A percentile compares a stretch with the other conserved stretches of the same genome.
Evolutionary conservation across 2,113 vertebrate genomes (phyloP).

Genomic region (Oophaga pumilio): DNA sequence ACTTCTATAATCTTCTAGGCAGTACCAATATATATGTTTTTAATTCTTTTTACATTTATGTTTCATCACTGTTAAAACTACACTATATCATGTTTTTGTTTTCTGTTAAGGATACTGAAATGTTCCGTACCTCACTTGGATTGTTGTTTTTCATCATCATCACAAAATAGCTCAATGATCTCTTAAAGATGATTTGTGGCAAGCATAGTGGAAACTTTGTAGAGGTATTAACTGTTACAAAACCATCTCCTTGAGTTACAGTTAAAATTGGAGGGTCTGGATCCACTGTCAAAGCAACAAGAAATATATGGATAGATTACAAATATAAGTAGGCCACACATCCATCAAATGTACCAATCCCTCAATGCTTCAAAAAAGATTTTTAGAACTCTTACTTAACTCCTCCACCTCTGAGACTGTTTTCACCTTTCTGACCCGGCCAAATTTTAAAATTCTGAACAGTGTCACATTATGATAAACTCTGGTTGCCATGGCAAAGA

Average conservation of each 20-base stretch:
- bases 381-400: too few species aligned
- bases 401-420: too few species aligned
- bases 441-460: too few species aligned
- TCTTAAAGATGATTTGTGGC: not conserved
- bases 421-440: too few species aligned
- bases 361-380: not conserved
- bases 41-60: too few species aligned
- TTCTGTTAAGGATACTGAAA: not conserved
- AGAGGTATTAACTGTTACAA: not conserved
- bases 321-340: not conserved
- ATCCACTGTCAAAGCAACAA: slow-evolving; percentile 17
- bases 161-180: not conserved
- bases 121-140: slow-evolving; percentile 9
- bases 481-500: too few species aligned
- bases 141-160: not conserved
- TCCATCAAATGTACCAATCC: not conserved
- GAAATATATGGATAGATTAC: too few species aligned
- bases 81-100: not conserved
- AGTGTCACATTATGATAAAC: too few species aligned
- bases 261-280: slow-evolving; percentile 30
- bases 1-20: too few species aligned
- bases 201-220: not conserved
- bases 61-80: too few species aligned
- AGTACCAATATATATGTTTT: too few species aligned
- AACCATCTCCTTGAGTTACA: not conserved